Conservation (phyloP, 2,888 invertebrate genomes). For the Thereva nobilitata region DNA sequence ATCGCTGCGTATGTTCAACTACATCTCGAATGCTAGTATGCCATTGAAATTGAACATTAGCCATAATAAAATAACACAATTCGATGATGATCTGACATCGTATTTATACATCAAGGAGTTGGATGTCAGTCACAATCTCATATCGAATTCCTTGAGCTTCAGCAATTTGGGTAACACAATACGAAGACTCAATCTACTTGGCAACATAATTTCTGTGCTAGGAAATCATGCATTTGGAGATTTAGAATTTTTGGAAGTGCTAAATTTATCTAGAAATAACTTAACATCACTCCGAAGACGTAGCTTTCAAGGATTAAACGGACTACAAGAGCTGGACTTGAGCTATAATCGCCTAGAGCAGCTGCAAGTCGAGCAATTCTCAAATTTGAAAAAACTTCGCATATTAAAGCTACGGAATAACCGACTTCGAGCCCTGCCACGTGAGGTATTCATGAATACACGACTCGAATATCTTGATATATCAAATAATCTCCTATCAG, state of each 20-base stretch:
- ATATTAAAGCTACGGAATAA: constrained; percentile 75
- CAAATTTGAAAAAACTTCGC: constrained; percentile 72
- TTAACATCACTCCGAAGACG: constrained; percentile 72
- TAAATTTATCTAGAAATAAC: constrained; percentile 75
- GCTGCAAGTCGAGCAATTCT: constrained; percentile 79
- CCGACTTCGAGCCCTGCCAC: constrained; percentile 71
- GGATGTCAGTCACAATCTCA: constrained; percentile 72
- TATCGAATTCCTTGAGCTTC: constrained; percentile 69
- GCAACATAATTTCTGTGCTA: constrained; percentile 72
- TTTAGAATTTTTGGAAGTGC: constrained; percentile 69
- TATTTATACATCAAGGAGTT: constrained; percentile 68
- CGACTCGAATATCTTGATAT: constrained; percentile 79
- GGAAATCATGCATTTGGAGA: constrained; percentile 77
- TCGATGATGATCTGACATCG: constrained; percentile 55
- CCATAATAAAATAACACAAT: constrained; percentile 62
- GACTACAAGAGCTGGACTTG: constrained; percentile 77
- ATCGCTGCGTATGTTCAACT: constrained; percentile 69
- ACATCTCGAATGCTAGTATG: constrained; percentile 67
- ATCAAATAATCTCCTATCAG: constrained; percentile 74
- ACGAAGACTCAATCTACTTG: constrained; percentile 71
- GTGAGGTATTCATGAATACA: constrained; percentile 79
- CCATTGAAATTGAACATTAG: constrained; percentile 78
- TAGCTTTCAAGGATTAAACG: constrained; percentile 75
- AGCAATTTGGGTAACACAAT: constrained; percentile 67
- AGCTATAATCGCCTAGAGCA: constrained; percentile 76